Evolutionary conservation across 2,888 invertebrate species (phyloP), one percentile per base, ranked within the genome.

Genomic region (Carpatolechia fugitivella): DNA sequence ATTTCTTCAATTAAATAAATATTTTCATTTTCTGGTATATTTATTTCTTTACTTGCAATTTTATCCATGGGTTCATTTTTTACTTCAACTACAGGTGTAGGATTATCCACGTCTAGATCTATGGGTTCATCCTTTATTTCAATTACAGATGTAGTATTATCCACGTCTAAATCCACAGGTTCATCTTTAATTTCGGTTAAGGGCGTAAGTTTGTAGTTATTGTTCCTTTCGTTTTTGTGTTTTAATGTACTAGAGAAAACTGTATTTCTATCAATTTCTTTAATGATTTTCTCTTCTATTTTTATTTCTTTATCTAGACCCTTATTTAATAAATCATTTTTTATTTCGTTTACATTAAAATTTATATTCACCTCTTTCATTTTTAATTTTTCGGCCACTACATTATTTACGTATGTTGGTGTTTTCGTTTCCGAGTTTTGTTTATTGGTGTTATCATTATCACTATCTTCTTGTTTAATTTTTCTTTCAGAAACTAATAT

Each of bases 381-480:
- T 5, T 33, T 33, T 33, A 24, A n/a, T n/a, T n/a, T 24, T 24
- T 24, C 3, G 24, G 33, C 3, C 3, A 33, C 3, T 33, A 8
- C 8, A 33, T 3, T 33, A 33, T 33, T 24, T 24, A 6, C 33
- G 3, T 33, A 8, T 33, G 3, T 33, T 3, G 2, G 10, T 33
- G n/a, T 6, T 11, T 33, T 10, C 3, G 10, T n/a, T 11, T 33
- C 5, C 3, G 33, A 6, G 33, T 33, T 33, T 33, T 5, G 10
- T 5, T 11, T 33, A 33, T 33, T 6, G 3, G 33, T 33, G 3
- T 33, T 33, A n/a, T 5, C 29, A 2, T 29, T 29, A 13, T 58
- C n/a, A 47, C 52, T 30, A 57, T 36, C n/a, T 48, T 6, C 44
- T 54, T 48, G 24, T 48, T 52, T 35, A 14, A 52, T 13, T 52